Evolutionary conservation across 2,888 invertebrate species (phyloP), one percentile per base, ranked within the genome.

Genomic region (Himalopsyche japonica): DNA sequence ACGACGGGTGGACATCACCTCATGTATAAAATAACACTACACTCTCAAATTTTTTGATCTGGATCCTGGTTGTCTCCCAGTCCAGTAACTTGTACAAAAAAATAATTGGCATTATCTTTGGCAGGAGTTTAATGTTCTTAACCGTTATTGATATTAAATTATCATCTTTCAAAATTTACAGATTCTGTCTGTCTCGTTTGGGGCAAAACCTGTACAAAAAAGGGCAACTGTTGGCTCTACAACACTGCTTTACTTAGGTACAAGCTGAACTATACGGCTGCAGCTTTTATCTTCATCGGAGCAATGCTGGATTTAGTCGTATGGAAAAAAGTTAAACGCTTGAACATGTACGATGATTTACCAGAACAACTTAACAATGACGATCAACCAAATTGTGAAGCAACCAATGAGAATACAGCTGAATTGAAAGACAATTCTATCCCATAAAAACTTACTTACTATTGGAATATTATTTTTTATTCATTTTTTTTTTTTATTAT

Each of bases 221-320:
- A 93, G 80, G 95, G 95, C 86, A 95, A 95, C 88, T 95, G 96
- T 88, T 95, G 95, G 95, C 90, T 95, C 12, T 96, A 95, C 89
- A 94, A 95, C 89, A 94, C 94, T 12, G 92, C 93, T 88, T 91
- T 93, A 6, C 90, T 95, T 87, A 89, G 91, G 90, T 90, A 85
- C 49, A 85, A 83, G 43, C 89, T 95, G 86, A 95, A 95, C 89
- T 93, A 94, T 87, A 94, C 94, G 12, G 94, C 95, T 77, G 94
- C 95, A 89, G 92, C 91, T 86, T 95, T 95, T 87, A 93, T 95
- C 12, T 89, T 92, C 18, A 91, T 95, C 85, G 95, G 95, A 10
- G 93, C 94, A 47, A 18, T 95, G 7, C 95, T 95, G 88, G 95
- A 95, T 88, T 89, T 93, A 49, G 93, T 94, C 24, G 94, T 95